Base-by-base conservation (phyloP, 2,113 vertebrate genomes). In the Paracyprichromis sp. region DNA sequence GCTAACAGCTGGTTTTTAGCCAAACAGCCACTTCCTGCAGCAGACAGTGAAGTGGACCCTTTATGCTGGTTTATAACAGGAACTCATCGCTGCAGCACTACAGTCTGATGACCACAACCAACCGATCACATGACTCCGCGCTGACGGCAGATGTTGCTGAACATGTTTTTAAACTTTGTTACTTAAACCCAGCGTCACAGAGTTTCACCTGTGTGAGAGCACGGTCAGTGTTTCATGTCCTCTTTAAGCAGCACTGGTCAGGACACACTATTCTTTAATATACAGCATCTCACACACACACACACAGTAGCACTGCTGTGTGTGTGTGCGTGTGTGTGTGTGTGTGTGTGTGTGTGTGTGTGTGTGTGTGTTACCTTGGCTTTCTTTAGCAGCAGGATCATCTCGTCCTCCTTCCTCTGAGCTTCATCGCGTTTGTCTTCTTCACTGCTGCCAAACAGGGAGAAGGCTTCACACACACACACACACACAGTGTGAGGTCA, bases 1-100 rank as follows among this genome's bases (percentile, higher is more conserved):
- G n/a, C n/a, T n/a, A n/a, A n/a, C 19, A n/a, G 50, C 50, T n/a
- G 9, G 5, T 10, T 52, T 52, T n/a, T 52, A 52, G 0, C 50
- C 19, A n/a, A 52, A 52, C 19, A 10, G 8, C 17, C 50, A 52
- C 50, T 52, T 52, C 17, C 50, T 52, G 17, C 17, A n/a, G 3
- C 50, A 52, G 17, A 52, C 50, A 52, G 19, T 5, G 5, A n/a
- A 5, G 50, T 52, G 50, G 8, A n/a, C 50, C 3, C 3, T 10
- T n/a, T 52, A 1, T 52, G 9, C 50, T 52, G 50, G 50, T 52
- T 52, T 5, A n/a, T n/a, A 52, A 1, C 17, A 50, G 8, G 47
- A 19, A 19, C 47, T 50, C 8, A 9, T 50, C 19, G 19, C 50
- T 53, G 19, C 19, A 53, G 19, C 50, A n/a, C 19, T 53, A n/a